Conservation (phyloP, 2,113 vertebrate species). For the Xiphophorus couchianus region DNA sequence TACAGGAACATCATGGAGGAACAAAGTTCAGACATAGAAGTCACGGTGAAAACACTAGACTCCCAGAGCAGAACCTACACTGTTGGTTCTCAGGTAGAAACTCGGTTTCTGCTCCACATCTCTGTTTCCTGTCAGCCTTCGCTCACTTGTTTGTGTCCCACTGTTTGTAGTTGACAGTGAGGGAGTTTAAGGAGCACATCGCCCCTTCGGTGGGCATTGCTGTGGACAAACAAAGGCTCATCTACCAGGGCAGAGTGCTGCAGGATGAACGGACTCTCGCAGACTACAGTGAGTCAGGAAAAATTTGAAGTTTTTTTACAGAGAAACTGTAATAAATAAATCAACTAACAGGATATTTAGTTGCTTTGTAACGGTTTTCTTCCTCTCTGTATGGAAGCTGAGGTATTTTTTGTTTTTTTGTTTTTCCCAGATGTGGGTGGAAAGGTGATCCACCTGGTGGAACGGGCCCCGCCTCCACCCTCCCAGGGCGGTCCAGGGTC, state of each 20-base stretch:
- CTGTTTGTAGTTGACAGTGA: conserved; percentile 85
- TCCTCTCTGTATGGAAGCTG: too few species aligned
- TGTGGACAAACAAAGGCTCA: conserved; percentile 90
- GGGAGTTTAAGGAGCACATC: conserved; percentile 92
- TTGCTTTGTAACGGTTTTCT: too few species aligned
- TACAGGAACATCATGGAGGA: conserved; percentile 80
- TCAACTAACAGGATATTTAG: too few species aligned
- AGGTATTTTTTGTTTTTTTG: not conserved
- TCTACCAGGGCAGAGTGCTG: conserved; percentile 91
- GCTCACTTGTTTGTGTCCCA: not conserved
- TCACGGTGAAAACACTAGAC: conserved; percentile 92
- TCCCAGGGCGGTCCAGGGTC: conserved; percentile 83
- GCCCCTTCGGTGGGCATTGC: conserved; percentile 88
- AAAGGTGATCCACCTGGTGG: conserved; percentile 93
- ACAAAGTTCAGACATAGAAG: conserved; percentile 82
- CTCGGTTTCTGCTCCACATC: not conserved
- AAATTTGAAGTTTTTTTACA: too few species aligned
- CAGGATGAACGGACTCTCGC: conserved; percentile 91
- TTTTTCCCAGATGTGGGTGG: conserved; percentile 86
- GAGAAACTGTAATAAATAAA: too few species aligned
- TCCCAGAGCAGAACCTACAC: conserved; percentile 91
- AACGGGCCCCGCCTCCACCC: conserved; percentile 89
- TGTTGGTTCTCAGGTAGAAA: conserved; percentile 86
- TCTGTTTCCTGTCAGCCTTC: not conserved
- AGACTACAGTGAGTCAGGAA: conserved; percentile 86